Percentiles rank a stretch among this genome's conserved stretches.
These are phyloP conservation scores for Auanema sp. DNA, from an alignment of 2,888 invertebrate genomes.

Conservation along the genomic window DNA sequence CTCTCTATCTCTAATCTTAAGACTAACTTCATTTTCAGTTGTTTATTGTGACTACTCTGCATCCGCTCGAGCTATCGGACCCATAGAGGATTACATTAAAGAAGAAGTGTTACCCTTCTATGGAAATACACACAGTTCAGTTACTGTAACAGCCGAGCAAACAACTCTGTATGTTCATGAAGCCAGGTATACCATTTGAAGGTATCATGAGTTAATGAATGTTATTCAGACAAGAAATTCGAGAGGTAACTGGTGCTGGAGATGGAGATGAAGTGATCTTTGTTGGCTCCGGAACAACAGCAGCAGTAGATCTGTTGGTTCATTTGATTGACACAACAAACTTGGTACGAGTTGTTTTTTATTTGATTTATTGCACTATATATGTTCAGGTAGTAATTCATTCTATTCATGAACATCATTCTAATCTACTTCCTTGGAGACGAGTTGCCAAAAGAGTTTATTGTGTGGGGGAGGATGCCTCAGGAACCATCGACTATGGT, in stretches of 20 bases:
- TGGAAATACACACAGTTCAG: slow-evolving; percentile 81
- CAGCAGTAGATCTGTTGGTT: slow-evolving; percentile 76
- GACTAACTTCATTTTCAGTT: slow-evolving; percentile 25
- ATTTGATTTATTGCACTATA: not conserved
- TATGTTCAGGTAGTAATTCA: slow-evolving; percentile 34
- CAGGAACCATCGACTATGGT: slow-evolving; percentile 25
- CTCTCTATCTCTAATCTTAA: slow-evolving; percentile 1
- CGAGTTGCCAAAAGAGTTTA: slow-evolving; percentile 70
- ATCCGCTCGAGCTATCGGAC: slow-evolving; percentile 37
- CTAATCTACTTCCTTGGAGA: slow-evolving; percentile 80
- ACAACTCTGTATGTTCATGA: slow-evolving; percentile 82
- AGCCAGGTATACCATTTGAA: slow-evolving; percentile 65
- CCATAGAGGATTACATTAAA: slow-evolving; percentile 44
- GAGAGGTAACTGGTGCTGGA: slow-evolving; percentile 78
- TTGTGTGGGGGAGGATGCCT: slow-evolving; percentile 21
- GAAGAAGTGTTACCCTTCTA: slow-evolving; percentile 73
- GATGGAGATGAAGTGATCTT: slow-evolving; percentile 80
- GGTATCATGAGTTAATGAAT: slow-evolving; percentile 2
- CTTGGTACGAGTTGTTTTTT: slow-evolving; percentile 6
- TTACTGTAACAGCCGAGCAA: slow-evolving; percentile 82
- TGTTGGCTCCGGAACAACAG: slow-evolving; percentile 76
- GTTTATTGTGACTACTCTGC: slow-evolving; percentile 50
- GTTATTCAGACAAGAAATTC: slow-evolving; percentile 77
- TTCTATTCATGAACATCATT: slow-evolving; percentile 73
- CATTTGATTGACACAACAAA: slow-evolving; percentile 28